Conservation (phyloP, 2,888 invertebrate species). For the Nebria brevicollis region DNA sequence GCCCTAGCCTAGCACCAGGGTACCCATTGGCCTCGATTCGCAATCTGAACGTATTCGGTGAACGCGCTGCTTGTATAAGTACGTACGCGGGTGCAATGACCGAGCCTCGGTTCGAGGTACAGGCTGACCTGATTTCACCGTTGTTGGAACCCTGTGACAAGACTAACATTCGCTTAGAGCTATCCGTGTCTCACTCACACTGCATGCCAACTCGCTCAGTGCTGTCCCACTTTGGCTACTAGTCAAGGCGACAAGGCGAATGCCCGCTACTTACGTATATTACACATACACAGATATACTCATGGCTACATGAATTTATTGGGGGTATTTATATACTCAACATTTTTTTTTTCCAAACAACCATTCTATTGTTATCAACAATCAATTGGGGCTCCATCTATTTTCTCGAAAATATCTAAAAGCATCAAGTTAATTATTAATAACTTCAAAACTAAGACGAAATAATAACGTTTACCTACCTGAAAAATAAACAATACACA, state of each 20-base stretch:
- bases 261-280: conserved; percentile 23
- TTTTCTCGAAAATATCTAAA: no score
- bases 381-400: background rate
- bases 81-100: conserved; percentile 62
- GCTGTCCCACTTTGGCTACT: conserved; percentile 49
- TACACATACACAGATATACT: conserved; percentile 7
- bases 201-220: conserved; percentile 41
- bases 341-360: background rate
- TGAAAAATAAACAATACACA: no score
- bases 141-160: conserved; percentile 28
- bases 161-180: conserved; percentile 47
- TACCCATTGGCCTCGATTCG: conserved; percentile 59
- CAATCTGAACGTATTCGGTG: conserved; percentile 48
- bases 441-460: no score
- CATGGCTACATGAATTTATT: background rate
- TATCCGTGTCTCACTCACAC: conserved; percentile 45
- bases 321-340: conserved; percentile 1
- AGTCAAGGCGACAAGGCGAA: conserved; percentile 45
- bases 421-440: no score
- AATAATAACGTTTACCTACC: no score
- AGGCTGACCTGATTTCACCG: conserved; percentile 61
- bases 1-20: conserved; percentile 59
- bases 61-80: background rate
- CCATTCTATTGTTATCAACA: background rate
- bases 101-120: conserved; percentile 60